Base-by-base conservation (phyloP, 2,113 vertebrate genomes). In the Leucopsar rothschildi region DNA sequence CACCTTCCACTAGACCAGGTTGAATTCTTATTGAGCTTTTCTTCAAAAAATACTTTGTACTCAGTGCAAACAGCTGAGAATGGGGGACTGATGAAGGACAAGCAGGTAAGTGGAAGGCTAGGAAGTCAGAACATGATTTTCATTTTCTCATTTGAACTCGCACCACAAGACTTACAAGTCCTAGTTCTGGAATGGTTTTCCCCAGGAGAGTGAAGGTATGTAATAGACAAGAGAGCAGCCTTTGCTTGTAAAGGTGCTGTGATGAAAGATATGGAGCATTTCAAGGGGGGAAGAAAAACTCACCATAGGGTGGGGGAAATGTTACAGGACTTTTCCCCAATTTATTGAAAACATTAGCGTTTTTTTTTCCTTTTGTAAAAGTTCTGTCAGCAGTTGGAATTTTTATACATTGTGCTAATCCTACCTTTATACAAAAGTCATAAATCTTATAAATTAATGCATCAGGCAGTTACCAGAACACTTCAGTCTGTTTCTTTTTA, bases 401-500 rank as follows among this genome's bases (percentile, higher is more conserved):
- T 94, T 94, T 96, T 96, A 81, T 95, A 71, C 68, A 75, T 92
- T 71, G 85, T 93, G 82, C 71, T 96, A 96, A 96, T 96, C 85
- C 72, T 90, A 90, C 94, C 92, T 96, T 96, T 93, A 89, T 89
- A 75, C 90, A 94, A 80, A 90, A 92, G 76, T 78, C 79, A 94
- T 96, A 96, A 97, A 95, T 95, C 95, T 97, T 94, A 60, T 64
- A 86, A 93, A 94, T 96, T 92, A 92, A 68, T 8, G 27, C 92
- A 95, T 95, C 94, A 86, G 39, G 85, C 88, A 83, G 88, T 97
- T 96, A 94, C 85, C 88, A 95, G 82, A 92, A 75, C 52, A 86
- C 79, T 92, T 97, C 93, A 95, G 93, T 96, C 92, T 96, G 88
- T 94, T 96, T 96, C 92, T 88, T 96, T 96, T 96, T 96, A 93